phyloP scores from a whole-genome alignment of 92 coral and sea anemone genomes.

The Siderastrea siderea region DNA sequence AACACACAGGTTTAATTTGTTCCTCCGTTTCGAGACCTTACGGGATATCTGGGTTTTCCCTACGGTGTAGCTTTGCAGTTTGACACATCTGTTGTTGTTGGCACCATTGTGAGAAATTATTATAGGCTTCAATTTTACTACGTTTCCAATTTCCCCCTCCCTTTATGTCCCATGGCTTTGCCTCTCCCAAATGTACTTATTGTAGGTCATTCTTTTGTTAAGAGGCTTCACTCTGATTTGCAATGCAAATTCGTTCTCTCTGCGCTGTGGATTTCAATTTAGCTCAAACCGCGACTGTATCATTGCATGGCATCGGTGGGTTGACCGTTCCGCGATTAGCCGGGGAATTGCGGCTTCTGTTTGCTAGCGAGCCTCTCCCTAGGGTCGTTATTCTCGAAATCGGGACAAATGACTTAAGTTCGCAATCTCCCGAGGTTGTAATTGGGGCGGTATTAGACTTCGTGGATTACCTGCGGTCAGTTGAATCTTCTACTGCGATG shows the following conservation, averaged over 20 bases:
- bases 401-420: neutral
- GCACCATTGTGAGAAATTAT: neutral
- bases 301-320: neutral
- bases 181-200: slow-evolving; percentile 36
- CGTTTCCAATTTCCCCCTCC: neutral
- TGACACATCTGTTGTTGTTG: neutral
- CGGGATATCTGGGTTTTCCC: neutral
- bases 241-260: slow-evolving; percentile 21
- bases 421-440: neutral
- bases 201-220: slow-evolving; percentile 37
- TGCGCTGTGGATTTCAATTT: slow-evolving; percentile 21
- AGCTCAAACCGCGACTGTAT: neutral
- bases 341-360: neutral
- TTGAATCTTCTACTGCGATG: neutral
- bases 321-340: neutral
- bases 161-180: slow-evolving; percentile 21
- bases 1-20: no score
- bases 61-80: neutral
- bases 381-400: neutral
- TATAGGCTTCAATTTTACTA: neutral
- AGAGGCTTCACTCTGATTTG: slow-evolving; percentile 12
- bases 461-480: neutral
- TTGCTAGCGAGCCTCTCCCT: neutral
- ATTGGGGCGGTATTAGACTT: neutral
- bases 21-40: no score